phyloP scores from a whole-genome alignment of 2,888 invertebrate species.

The Drosophila helvetica region DNA sequence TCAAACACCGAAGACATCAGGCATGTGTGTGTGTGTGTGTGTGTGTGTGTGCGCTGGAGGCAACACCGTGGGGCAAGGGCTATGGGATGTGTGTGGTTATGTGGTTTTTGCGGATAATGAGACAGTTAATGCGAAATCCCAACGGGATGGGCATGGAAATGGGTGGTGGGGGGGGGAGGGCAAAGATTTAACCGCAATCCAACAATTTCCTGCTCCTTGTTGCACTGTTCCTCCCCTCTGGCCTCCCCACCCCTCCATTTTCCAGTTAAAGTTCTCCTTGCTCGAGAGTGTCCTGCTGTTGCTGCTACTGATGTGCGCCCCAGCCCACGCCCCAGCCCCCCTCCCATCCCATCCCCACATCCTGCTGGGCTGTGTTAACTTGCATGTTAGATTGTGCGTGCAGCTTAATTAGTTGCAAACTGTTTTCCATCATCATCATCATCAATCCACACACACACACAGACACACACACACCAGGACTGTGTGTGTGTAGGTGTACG shows the following conservation, averaged over 20 bases:
- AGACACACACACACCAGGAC: neutral
- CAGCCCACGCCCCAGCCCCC: no score
- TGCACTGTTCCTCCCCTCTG: neutral
- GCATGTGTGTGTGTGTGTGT: neutral
- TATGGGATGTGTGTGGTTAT: slow-evolving; percentile 12
- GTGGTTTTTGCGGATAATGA: slow-evolving; percentile 14
- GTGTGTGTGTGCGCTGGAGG: neutral
- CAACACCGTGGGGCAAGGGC: slow-evolving; percentile 53
- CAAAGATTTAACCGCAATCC: neutral
- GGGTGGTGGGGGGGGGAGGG: no score
- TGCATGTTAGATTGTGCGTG: slow-evolving; percentile 80
- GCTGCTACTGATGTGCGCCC: slow-evolving; percentile 2
- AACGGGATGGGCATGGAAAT: neutral
- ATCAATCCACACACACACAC: slow-evolving; percentile 15
- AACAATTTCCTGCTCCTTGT: neutral
- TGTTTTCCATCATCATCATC: slow-evolving; percentile 71
- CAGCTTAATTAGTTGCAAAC: slow-evolving; percentile 79
- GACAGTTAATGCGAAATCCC: neutral
- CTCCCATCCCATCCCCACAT: neutral
- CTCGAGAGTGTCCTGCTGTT: neutral
- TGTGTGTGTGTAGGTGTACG: no score
- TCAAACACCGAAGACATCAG: slow-evolving; percentile 45
- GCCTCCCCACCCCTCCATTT: neutral
- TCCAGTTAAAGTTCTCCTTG: neutral
- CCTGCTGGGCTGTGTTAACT: slow-evolving; percentile 64